Evolutionary conservation across 2,888 invertebrate species (phyloP).

Genomic region (Rotaria socialis): DNA sequence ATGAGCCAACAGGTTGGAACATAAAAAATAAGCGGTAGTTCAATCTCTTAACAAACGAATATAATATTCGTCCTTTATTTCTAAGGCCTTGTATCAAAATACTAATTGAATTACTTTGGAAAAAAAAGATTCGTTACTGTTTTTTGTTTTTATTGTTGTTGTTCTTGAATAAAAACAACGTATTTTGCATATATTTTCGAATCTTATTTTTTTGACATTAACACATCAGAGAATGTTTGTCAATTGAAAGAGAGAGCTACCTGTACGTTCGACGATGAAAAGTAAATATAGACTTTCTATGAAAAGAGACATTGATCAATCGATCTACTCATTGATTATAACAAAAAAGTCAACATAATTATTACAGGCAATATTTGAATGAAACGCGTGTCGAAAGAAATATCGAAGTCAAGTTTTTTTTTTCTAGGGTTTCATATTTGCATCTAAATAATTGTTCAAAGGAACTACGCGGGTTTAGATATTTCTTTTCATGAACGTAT

Average conservation of each 20-base stretch:
- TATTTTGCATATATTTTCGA: conserved; percentile 8
- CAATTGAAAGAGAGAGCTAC: conserved; percentile 25
- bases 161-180: background rate
- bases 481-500: background rate
- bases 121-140: background rate
- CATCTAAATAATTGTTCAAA: background rate
- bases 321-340: background rate
- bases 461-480: too few relatives aligned
- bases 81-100: background rate
- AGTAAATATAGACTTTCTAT: background rate
- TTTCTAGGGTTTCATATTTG: background rate
- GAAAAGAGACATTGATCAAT: conserved; percentile 25
- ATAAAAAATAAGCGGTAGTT: background rate
- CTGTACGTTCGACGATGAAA: background rate
- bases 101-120: background rate
- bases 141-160: too few relatives aligned
- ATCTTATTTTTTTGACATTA: conserved; percentile 2
- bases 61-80: background rate
- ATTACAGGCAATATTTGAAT: background rate
- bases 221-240: conserved; percentile 26
- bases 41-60: conserved; percentile 27
- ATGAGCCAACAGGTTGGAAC: background rate
- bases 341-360: conserved; percentile 14
- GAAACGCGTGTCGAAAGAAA: background rate
- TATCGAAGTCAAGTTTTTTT: background rate